Base-by-base conservation (phyloP, 1,140 invertebrate genomes). In the Sitobion miscanthi region DNA sequence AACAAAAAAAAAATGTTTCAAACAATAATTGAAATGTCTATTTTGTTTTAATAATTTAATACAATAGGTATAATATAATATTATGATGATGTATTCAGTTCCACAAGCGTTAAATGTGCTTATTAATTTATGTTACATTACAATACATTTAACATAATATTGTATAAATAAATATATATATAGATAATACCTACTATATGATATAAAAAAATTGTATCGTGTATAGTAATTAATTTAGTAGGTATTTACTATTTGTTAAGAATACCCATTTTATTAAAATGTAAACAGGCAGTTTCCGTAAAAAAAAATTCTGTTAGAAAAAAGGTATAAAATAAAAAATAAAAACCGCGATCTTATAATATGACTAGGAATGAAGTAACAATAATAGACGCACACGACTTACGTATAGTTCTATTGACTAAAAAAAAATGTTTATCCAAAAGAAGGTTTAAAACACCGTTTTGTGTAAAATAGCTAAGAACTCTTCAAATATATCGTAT, bases 261-360 rank as follows among this genome's bases (percentile, higher is more conserved):
- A 69, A 69, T 69, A 69, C 62, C 62, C 62, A 69, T 69, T 69
- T n/a, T 69, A 69, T n/a, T 69, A n/a, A 69, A 69, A 69, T n/a
- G 30, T 69, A 69, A 14, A 69, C 11, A 69, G 62, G 11, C 3
- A 69, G 62, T 9, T 69, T n/a, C 3, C 62, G 4, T 69, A 69
- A 69, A 69, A 62, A 38, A 62, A 30, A 57, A 69, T 14, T n/a
- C 11, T 30, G 62, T 69, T 69, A 30, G 62, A 69, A 69, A 69
- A 69, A 14, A 14, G 62, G 30, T 69, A 69, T 14, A 69, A 69
- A 69, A 57, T 23, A 23, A 8, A 23, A 57, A 57, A 57, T 2
- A 62, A 69, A 69, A 69, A 69, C 25, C 4, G 11, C 30, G 30
- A 69, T 30, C 62, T 69, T 69, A 69, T 69, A 69, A 69, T 69